These are phyloP conservation scores for Cnemophilus loriae DNA, from an alignment of 2,113 vertebrate species.

Conservation along the genomic window DNA sequence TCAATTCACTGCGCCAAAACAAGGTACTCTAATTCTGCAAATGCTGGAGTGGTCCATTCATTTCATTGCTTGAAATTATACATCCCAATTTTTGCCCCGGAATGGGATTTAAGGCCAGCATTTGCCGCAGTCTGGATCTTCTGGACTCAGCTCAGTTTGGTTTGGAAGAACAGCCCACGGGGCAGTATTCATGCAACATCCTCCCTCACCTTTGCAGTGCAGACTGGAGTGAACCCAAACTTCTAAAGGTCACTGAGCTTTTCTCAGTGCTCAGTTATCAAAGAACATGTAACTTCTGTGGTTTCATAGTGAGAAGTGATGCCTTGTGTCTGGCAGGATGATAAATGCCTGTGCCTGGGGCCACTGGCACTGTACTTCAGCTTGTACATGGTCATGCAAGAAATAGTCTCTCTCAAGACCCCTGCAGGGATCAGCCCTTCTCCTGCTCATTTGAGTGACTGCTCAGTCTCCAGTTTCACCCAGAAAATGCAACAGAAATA, in stretches of 20 bases:
- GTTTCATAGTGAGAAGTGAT: neutral
- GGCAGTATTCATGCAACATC: neutral
- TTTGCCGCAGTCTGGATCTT: neutral
- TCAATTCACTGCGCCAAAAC: neutral
- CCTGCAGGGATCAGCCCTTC: neutral
- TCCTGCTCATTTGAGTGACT: neutral
- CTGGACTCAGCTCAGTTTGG: neutral
- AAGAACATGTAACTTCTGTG: neutral
- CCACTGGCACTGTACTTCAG: neutral
- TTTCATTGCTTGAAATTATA: neutral
- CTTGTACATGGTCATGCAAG: neutral
- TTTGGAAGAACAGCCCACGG: accelerated
- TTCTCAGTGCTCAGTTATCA: neutral
- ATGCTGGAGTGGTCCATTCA: neutral
- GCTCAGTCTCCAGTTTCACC: neutral
- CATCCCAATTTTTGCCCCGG: neutral
- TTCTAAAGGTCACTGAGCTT: neutral
- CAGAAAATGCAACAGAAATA: neutral
- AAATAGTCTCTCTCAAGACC: neutral
- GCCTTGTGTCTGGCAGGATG: neutral
- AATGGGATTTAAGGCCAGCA: neutral
- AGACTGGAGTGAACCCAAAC: neutral
- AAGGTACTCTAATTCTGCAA: neutral
- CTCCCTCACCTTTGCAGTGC: neutral
- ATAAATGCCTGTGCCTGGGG: neutral